A percentile compares a stretch with the other conserved stretches of the same genome.
phyloP scores from a whole-genome alignment of 2,888 invertebrate species.

The Megamerina dolium region DNA sequence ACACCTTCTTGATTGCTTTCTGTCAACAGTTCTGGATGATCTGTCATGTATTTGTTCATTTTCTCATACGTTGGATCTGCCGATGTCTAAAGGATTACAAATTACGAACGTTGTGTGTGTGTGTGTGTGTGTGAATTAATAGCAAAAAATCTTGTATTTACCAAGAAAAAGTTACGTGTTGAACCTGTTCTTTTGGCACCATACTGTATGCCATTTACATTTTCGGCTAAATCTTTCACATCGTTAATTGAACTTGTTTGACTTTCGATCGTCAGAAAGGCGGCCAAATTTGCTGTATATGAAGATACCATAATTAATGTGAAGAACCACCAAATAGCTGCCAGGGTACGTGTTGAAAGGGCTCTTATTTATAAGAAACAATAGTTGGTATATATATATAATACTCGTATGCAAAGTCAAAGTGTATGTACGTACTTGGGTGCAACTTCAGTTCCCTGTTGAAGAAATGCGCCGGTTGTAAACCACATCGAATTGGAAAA shows the following conservation, averaged over 20 bases:
- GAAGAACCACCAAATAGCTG: conserved; percentile 86
- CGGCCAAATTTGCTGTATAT: conserved; percentile 87
- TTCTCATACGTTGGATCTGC: conserved; percentile 67
- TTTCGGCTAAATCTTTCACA: conserved; percentile 72
- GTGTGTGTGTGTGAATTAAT: not conserved
- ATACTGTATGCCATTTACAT: conserved; percentile 74
- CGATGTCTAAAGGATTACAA: conserved; percentile 56
- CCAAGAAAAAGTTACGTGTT: conserved; percentile 83
- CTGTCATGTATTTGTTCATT: conserved; percentile 74
- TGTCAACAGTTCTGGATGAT: conserved; percentile 52
- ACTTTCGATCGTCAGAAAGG: conserved; percentile 80
- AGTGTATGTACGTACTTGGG: conserved; percentile 61
- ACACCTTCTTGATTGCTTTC: conserved; percentile 56
- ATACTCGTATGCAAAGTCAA: not conserved
- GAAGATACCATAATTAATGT: conserved; percentile 71
- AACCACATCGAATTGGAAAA: conserved; percentile 84
- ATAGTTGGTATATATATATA: not conserved
- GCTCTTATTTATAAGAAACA: conserved; percentile 62
- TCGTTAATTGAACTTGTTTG: conserved; percentile 64
- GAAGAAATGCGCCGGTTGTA: conserved; percentile 74
- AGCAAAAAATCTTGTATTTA: conserved; percentile 39
- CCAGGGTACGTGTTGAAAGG: conserved; percentile 79
- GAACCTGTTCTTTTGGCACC: conserved; percentile 80
- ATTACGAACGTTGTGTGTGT: not conserved
- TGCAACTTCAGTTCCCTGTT: conserved; percentile 83